Percentiles rank a stretch among this genome's conserved stretches.
Conservation (phyloP, 2,113 vertebrate genomes). For the Prochilodus magdalenae region DNA sequence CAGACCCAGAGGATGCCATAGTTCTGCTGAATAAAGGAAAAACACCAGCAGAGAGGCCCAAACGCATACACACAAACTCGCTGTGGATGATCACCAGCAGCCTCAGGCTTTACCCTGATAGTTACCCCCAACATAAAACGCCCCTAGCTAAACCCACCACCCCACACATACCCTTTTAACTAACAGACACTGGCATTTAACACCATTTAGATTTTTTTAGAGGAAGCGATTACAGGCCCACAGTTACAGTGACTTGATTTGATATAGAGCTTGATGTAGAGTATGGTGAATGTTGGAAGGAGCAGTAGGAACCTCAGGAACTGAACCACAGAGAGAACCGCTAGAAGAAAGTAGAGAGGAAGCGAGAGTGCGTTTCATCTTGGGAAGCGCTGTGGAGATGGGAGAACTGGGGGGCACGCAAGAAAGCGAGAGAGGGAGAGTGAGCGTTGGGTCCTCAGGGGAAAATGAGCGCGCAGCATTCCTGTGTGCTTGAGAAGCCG, state of each 20-base stretch:
- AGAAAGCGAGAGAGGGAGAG: constrained; percentile 24
- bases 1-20: too few relatives aligned
- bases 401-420: constrained; percentile 10
- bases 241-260: neutral
- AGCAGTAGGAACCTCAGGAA: neutral
- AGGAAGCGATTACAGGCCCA: too few relatives aligned
- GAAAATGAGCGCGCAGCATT: constrained; percentile 49
- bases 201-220: too few relatives aligned
- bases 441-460: constrained; percentile 36
- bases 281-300: neutral
- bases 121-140: too few relatives aligned
- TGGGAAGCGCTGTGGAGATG: constrained; percentile 20
- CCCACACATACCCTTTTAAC: too few relatives aligned
- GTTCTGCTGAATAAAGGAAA: too few relatives aligned
- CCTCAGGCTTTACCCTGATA: too few relatives aligned
- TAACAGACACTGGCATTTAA: too few relatives aligned
- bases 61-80: too few relatives aligned
- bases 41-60: too few relatives aligned
- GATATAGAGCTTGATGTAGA: neutral
- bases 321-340: constrained; percentile 16
- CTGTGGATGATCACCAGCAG: too few relatives aligned
- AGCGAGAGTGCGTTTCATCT: constrained; percentile 30
- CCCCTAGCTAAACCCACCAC: too few relatives aligned
- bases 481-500: constrained; percentile 57
- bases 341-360: constrained; percentile 13